These are phyloP conservation scores for Ectropis crepuscularia DNA, from an alignment of 2,888 invertebrate genomes.

Conservation along the genomic window DNA sequence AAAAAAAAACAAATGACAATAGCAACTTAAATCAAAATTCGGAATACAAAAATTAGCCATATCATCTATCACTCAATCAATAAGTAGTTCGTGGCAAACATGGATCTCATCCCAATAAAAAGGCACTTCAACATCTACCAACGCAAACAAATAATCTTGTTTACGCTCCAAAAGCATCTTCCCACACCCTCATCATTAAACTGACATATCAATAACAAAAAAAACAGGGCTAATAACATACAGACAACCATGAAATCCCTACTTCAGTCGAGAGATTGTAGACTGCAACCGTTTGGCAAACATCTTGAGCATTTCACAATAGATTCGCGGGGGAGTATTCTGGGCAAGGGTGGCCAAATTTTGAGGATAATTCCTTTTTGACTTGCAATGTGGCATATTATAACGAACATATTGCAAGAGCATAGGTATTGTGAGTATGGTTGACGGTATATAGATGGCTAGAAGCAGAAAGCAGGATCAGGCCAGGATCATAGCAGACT, in stretches of 20 bases:
- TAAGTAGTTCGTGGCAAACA: too few relatives aligned
- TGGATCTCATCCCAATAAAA: neutral
- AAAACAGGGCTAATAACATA: slow-evolving; percentile 39
- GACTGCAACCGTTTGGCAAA: slow-evolving; percentile 53
- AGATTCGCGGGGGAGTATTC: slow-evolving; percentile 56
- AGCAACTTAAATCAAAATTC: too few relatives aligned
- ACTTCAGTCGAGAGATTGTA: slow-evolving; percentile 37
- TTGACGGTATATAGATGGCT: too few relatives aligned
- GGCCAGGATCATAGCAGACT: too few relatives aligned
- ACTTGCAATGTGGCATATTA: too few relatives aligned
- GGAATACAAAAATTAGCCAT: too few relatives aligned
- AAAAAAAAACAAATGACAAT: too few relatives aligned
- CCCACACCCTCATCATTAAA: slow-evolving; percentile 21
- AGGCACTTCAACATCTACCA: neutral
- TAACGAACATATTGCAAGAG: too few relatives aligned
- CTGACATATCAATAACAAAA: slow-evolving; percentile 43
- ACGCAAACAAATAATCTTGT: slow-evolving; percentile 10
- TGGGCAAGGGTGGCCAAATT: slow-evolving; percentile 14
- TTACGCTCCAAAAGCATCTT: slow-evolving; percentile 19
- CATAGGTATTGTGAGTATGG: too few relatives aligned
- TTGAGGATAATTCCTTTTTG: too few relatives aligned
- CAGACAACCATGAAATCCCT: slow-evolving; percentile 52
- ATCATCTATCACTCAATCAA: too few relatives aligned
- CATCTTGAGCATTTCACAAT: slow-evolving; percentile 57
- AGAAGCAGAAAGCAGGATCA: too few relatives aligned